A percentile compares a stretch with the other conserved stretches of the same genome.
phyloP scores from a whole-genome alignment of 1,140 invertebrate species.

The Eumaeus atala region DNA sequence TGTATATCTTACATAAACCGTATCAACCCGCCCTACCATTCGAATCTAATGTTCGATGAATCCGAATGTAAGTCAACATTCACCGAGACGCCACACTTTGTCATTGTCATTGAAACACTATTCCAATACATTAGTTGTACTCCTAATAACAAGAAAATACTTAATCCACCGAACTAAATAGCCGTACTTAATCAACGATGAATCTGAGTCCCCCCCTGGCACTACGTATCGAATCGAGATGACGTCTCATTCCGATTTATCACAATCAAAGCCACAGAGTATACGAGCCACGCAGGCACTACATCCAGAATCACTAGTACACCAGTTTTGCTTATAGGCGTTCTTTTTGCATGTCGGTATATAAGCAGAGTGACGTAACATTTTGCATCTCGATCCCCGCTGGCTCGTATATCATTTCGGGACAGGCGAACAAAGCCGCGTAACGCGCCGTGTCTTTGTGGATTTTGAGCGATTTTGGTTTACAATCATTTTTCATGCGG shows the following conservation, averaged over 20 bases:
- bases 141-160: conserved; percentile 40
- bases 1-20: too few relatives aligned
- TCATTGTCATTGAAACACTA: conserved; percentile 18
- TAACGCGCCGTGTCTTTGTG: conserved; percentile 71
- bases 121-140: conserved; percentile 5
- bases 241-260: conserved; percentile 72
- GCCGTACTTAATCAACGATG: conserved; percentile 63
- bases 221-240: conserved; percentile 65
- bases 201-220: conserved; percentile 47
- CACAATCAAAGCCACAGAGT: conserved; percentile 35
- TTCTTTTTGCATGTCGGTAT: not conserved
- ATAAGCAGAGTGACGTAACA: conserved; percentile 60
- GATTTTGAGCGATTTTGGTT: conserved; percentile 69
- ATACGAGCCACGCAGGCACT: conserved; percentile 11
- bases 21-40: too few relatives aligned
- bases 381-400: conserved; percentile 62
- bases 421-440: conserved; percentile 69
- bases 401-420: conserved; percentile 49
- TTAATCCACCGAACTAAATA: conserved; percentile 62
- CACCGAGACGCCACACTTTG: not conserved
- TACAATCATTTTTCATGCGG: conserved; percentile 68
- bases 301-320: conserved; percentile 23
- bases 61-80: too few relatives aligned
- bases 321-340: not conserved
- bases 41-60: too few relatives aligned